Conservation (phyloP, 2,797 vertebrate species). For the Heteromormyrus szaboi region DNA sequence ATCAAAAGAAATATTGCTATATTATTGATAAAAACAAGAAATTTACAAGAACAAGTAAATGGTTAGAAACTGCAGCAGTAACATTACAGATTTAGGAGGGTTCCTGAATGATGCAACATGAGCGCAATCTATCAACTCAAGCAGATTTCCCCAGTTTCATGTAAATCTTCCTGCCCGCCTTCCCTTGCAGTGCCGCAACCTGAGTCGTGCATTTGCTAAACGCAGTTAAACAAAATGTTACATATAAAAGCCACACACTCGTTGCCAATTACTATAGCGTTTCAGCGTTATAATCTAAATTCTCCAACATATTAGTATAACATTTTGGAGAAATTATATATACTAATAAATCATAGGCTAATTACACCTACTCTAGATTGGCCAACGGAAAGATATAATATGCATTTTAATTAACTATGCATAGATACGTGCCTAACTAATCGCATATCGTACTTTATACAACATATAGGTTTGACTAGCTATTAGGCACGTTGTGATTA, state of each 20-base stretch:
- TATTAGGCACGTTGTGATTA: neutral
- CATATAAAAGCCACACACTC: neutral
- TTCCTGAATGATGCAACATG: slow-evolving; percentile 7
- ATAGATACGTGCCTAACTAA: neutral
- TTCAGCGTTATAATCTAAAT: neutral
- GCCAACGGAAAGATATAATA: neutral
- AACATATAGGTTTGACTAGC: neutral
- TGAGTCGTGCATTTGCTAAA: neutral
- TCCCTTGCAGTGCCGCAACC: neutral
- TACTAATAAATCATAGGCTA: neutral
- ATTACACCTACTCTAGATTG: neutral
- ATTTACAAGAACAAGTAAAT: neutral
- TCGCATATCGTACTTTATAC: neutral
- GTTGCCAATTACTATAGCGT: neutral
- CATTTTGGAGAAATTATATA: neutral
- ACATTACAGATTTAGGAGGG: neutral
- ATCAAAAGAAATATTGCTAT: neutral
- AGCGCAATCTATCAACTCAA: neutral
- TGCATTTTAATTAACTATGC: neutral
- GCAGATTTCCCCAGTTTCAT: neutral
- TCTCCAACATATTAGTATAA: neutral
- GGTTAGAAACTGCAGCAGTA: neutral
- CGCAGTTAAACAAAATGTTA: neutral
- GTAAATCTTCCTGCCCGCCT: neutral
- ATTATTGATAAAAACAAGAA: neutral